Evolutionary conservation across 2,113 vertebrate genomes (phyloP), one percentile per base, ranked within the genome.

Genomic region (Sciurus niger): DNA sequence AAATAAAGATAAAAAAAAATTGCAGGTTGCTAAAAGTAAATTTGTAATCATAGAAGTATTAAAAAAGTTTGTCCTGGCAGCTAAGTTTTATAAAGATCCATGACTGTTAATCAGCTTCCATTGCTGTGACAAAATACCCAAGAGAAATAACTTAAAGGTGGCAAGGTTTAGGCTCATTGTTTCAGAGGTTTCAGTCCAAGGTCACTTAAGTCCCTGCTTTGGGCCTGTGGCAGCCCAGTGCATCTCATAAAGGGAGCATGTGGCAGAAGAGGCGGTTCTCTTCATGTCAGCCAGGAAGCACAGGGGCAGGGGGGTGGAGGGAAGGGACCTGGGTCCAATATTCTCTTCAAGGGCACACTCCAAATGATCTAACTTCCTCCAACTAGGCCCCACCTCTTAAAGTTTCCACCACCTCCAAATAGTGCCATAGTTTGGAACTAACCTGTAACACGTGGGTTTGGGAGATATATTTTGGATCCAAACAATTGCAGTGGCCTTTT

Each of bases 1-100:
- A 87, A 90, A 94, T 93, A 93, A 68, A 93, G 74, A 94, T 30
- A 32, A 9, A 76, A 79, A 89, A 76, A 58, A 78, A 40, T 48
- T 94, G 5, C 17, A 70, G 20, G 82, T 89, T 68, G n/a, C 51
- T 6, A 63, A 78, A 92, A 88, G 11, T 55, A 72, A 94, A 93
- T 67, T 73, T 65, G 13, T 83, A 46, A 82, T 70, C 40, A 85
- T 94, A 2, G 67, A 90, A 84, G 88, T 82, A 76, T n/a, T 40
- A 84, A 30, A 37, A 72, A 87, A 11, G 4, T 60, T 86, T 97
- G 92, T 40, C 40, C 12, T 76, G 25, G 32, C 32, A 85, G 53
- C 78, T 58, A 73, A 86, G 16, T 85, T 98, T 73, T 78, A 20
- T 67, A 73, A 95, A 95, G 11, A 92, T 86, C 4, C 28, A 34